Percentiles rank a stretch among this genome's conserved stretches.
Evolutionary conservation across 2,113 vertebrate species (phyloP).

Genomic region (Myotis lucifugus): DNA sequence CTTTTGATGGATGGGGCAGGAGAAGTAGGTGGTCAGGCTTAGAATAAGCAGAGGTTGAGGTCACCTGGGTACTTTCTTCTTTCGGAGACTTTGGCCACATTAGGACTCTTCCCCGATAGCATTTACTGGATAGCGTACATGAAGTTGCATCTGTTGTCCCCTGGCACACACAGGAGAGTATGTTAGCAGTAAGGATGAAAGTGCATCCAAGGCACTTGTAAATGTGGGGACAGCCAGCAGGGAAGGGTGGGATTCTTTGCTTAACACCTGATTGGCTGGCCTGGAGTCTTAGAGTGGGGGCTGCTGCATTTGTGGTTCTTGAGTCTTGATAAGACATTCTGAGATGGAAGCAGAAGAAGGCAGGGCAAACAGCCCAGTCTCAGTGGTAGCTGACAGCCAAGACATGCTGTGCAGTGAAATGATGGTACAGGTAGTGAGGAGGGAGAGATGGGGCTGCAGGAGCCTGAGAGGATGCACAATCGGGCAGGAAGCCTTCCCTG

Average conservation of each 20-base stretch:
- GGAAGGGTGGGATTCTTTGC: neutral
- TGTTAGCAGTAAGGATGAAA: neutral
- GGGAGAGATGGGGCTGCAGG: neutral
- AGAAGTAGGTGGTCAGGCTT: neutral
- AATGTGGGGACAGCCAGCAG: neutral
- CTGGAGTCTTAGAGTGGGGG: neutral
- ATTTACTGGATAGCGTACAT: neutral
- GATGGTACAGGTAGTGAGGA: neutral
- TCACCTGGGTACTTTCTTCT: neutral
- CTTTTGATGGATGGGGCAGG: neutral
- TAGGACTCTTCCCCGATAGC: neutral
- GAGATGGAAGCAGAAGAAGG: neutral
- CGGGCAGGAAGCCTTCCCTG: neutral
- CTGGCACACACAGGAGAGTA: neutral
- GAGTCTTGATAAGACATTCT: neutral
- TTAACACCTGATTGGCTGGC: neutral
- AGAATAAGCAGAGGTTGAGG: neutral
- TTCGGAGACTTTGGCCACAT: neutral
- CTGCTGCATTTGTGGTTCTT: neutral
- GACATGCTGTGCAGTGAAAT: neutral
- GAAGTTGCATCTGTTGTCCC: neutral
- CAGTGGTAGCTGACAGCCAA: neutral
- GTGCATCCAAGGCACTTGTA: neutral
- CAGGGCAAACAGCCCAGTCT: neutral
- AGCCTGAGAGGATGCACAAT: neutral